Evolutionary conservation across 2,113 vertebrate species (phyloP).

Genomic region (Bostrychus sinensis): DNA sequence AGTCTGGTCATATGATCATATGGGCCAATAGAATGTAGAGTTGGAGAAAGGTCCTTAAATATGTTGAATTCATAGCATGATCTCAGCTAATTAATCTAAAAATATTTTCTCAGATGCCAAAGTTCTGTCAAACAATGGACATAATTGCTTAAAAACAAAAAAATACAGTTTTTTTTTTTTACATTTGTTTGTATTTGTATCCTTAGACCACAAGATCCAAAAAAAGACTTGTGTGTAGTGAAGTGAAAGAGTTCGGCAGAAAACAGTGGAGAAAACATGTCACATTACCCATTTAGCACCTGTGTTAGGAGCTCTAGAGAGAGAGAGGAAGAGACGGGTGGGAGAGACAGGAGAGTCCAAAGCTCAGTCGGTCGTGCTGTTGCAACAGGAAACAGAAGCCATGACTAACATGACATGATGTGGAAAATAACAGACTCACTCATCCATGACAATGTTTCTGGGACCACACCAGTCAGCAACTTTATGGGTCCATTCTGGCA

Average conservation of each 20-base stretch:
- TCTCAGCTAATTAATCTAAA: constrained; percentile 41
- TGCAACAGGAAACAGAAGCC: constrained; percentile 57
- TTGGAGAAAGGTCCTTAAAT: constrained; percentile 44
- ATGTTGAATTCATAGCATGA: constrained; percentile 51
- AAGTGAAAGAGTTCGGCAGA: constrained; percentile 37
- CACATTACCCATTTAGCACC: constrained; percentile 37
- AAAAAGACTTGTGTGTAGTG: constrained; percentile 12
- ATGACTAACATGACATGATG: constrained; percentile 60
- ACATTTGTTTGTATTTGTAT: not conserved
- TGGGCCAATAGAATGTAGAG: constrained; percentile 59
- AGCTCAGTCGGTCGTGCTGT: constrained; percentile 12
- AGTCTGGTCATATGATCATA: constrained; percentile 69
- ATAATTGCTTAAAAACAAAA: too few species aligned
- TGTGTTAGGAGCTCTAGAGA: not conserved
- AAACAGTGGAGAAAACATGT: constrained; percentile 43
- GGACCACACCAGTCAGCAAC: not conserved
- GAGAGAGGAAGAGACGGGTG: not conserved
- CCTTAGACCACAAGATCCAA: constrained; percentile 13
- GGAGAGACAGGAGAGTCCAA: constrained; percentile 5
- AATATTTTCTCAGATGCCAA: constrained; percentile 26
- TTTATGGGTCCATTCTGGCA: not conserved
- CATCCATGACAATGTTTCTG: constrained; percentile 21
- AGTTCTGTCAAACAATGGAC: not conserved
- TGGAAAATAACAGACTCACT: constrained; percentile 55
- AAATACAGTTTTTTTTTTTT: too few species aligned